phyloP scores from a whole-genome alignment of 2,888 invertebrate genomes.

The Phytoseiulus persimilis region DNA sequence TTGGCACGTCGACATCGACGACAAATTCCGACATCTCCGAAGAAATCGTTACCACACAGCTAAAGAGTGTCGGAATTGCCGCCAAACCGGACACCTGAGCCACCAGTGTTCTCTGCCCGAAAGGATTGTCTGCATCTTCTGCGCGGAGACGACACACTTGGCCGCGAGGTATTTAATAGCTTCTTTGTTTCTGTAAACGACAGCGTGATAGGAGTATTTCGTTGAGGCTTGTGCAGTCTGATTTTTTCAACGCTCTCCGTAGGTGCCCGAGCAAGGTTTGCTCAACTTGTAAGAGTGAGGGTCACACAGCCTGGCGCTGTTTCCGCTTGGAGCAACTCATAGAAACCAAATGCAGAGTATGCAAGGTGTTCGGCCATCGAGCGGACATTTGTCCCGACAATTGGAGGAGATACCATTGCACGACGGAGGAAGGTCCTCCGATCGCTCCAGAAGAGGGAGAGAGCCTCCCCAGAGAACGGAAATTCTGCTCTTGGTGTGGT shows the following conservation, averaged over 20 bases:
- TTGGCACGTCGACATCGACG: neutral
- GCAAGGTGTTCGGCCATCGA: neutral
- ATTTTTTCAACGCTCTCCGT: neutral
- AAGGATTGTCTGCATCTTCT: neutral
- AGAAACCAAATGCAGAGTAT: neutral
- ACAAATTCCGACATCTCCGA: neutral
- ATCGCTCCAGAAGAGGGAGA: neutral
- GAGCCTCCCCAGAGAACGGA: neutral
- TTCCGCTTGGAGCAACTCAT: neutral
- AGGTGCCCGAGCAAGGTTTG: neutral
- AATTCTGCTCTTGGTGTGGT: neutral
- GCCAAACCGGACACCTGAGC: neutral
- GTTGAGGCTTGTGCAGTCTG: no score
- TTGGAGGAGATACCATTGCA: neutral
- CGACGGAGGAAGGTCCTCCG: neutral
- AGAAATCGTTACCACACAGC: neutral
- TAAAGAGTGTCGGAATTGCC: neutral
- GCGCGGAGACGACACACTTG: neutral
- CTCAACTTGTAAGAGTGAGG: neutral
- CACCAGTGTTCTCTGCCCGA: neutral
- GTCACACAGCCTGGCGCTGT: neutral
- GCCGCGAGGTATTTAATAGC: neutral
- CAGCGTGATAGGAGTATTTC: no score
- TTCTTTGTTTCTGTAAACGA: no score
- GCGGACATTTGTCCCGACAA: neutral